These are phyloP conservation scores for Silvanus unidentatus DNA, from an alignment of 2,888 invertebrate species.

Conservation along the genomic window DNA sequence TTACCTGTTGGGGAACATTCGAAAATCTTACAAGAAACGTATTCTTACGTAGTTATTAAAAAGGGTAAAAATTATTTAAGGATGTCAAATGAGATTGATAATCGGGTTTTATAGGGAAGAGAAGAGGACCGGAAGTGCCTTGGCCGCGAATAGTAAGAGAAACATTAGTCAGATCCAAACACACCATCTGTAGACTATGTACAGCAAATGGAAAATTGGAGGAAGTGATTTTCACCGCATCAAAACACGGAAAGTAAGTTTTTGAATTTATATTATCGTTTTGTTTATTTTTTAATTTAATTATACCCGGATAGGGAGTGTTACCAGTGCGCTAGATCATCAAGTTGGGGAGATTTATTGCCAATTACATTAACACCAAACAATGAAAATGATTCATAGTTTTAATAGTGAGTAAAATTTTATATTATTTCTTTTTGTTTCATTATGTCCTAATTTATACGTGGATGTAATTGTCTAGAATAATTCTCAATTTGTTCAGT, in stretches of 20 bases:
- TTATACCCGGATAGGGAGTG: slow-evolving; percentile 49
- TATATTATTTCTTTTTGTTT: too few species aligned
- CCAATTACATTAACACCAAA: slow-evolving; percentile 54
- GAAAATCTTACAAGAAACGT: slow-evolving; percentile 53
- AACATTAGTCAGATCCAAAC: slow-evolving; percentile 62
- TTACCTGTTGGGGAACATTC: slow-evolving; percentile 49
- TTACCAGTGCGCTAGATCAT: slow-evolving; percentile 66
- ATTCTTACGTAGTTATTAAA: slow-evolving; percentile 75
- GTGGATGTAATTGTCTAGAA: neutral
- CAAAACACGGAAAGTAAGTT: slow-evolving; percentile 68
- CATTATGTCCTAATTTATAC: too few species aligned
- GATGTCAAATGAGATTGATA: too few species aligned
- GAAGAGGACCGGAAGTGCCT: slow-evolving; percentile 5
- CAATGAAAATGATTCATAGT: slow-evolving; percentile 1
- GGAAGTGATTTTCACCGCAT: slow-evolving; percentile 70
- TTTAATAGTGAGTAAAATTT: too few species aligned
- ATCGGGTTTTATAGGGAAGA: too few species aligned
- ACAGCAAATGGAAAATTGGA: slow-evolving; percentile 65
- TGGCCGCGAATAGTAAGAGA: slow-evolving; percentile 80
- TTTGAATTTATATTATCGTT: slow-evolving; percentile 1
- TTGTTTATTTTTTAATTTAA: slow-evolving; percentile 6
- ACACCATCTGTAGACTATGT: slow-evolving; percentile 74
- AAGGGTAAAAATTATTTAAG: slow-evolving; percentile 69
- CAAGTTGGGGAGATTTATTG: slow-evolving; percentile 75
- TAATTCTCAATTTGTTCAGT: neutral